Evolutionary conservation across 92 coral and sea anemone genomes (phyloP), one percentile per base, ranked within the genome.

Genomic region (Pocillopora grandis): DNA sequence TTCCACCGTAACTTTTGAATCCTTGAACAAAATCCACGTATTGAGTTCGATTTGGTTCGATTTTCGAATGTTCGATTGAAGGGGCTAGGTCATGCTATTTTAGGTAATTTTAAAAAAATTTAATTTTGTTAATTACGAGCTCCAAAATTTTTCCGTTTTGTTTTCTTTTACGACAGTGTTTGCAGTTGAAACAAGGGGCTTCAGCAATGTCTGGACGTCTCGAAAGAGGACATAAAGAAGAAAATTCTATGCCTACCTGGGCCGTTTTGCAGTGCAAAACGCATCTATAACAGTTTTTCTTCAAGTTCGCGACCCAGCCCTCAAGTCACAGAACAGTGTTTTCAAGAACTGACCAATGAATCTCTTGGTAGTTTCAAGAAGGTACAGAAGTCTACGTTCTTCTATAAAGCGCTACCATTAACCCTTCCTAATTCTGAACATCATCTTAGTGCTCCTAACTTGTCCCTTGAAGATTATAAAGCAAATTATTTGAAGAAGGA

Each of bases 281-380:
- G 91, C 10, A 67, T 88, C 15, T 84, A 89, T 33, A 89, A 85
- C 72, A 80, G 87, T n/a, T 86, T 49, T 72, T 89, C 89, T 0
- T 89, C 92, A 14, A 85, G 67, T 27, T 79, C 83, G 61, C 58
- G 87, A 37, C 92, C 89, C 62, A 78, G 69, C 72, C 89, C 92
- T 9, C 68, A 85, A 42, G 27, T 55, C 57, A 76, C 81, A 11
- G 81, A 79, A 57, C 36, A 72, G 19, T 79, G 76, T 66, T 20
- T 89, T n/a, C 36, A 52, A 48, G 80, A 79, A 23, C 78, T 85
- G 60, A 58, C 61, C 56, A 67, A 37, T 62, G 86, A 66, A 60
- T 74, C 86, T 61, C 80, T 89, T 65, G 87, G 92, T 55, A 59
- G 64, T 59, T 15, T 69, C 33, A 80, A 89, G 79, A 88, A 84